Conservation (phyloP, 2,888 invertebrate genomes). For the Portevinia maculata region DNA sequence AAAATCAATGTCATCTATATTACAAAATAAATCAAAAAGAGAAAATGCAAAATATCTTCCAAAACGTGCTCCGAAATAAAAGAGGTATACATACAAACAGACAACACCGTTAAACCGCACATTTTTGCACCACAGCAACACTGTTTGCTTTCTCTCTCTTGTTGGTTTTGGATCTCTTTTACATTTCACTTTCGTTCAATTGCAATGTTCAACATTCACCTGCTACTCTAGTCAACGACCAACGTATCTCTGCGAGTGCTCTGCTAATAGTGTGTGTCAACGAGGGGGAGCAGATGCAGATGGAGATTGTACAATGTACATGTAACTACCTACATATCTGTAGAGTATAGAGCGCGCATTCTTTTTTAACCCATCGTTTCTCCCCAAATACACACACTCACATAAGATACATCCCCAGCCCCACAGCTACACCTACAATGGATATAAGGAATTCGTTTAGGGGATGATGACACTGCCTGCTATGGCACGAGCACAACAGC, state of each 20-base stretch:
- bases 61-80: neutral
- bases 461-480: slow-evolving; percentile 73
- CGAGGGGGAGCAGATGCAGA: too few relatives aligned
- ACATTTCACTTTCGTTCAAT: slow-evolving; percentile 44
- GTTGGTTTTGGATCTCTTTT: slow-evolving; percentile 44
- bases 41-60: slow-evolving; percentile 8
- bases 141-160: slow-evolving; percentile 24
- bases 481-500: neutral
- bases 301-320: too few relatives aligned
- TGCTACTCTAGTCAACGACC: too few relatives aligned
- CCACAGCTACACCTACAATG: too few relatives aligned
- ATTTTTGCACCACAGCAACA: slow-evolving; percentile 52
- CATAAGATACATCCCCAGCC: slow-evolving; percentile 30
- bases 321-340: too few relatives aligned
- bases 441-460: slow-evolving; percentile 63
- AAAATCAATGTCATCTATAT: slow-evolving; percentile 40
- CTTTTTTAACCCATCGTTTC: slow-evolving; percentile 23
- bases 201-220: slow-evolving; percentile 30
- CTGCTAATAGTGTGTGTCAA: too few relatives aligned
- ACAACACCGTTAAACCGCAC: slow-evolving; percentile 6
- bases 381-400: slow-evolving; percentile 26
- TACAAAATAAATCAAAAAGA: slow-evolving; percentile 34
- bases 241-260: too few relatives aligned
- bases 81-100: slow-evolving; percentile 22
- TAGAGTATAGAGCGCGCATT: slow-evolving; percentile 46